phyloP scores from a whole-genome alignment of 2,113 vertebrate genomes.

The Chlorodrepanis virens region DNA sequence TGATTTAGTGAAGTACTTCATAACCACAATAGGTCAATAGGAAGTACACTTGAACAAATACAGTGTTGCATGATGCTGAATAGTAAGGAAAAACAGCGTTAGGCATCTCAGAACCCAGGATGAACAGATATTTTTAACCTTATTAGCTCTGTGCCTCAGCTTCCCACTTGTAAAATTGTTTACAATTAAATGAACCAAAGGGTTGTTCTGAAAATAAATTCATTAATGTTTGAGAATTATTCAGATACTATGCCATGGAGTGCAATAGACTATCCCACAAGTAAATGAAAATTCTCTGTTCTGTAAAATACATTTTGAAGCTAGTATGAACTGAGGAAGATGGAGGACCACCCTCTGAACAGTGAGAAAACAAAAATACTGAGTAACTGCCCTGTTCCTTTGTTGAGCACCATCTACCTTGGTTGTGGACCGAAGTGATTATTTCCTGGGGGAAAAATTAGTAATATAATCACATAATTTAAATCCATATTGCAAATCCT shows the following conservation, averaged over 20 bases:
- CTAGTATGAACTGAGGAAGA: neutral
- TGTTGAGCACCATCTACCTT: neutral
- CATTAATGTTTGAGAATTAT: constrained; percentile 57
- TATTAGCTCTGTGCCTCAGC: constrained; percentile 66
- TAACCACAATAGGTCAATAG: constrained; percentile 49
- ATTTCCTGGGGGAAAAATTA: neutral
- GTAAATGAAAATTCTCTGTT: constrained; percentile 18
- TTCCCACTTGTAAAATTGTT: constrained; percentile 51
- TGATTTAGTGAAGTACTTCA: constrained; percentile 44
- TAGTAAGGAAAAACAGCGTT: neutral
- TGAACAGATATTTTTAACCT: constrained; percentile 58
- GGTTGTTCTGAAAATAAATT: constrained; percentile 56
- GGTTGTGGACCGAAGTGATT: neutral
- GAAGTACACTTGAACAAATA: constrained; percentile 43
- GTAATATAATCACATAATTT: neutral
- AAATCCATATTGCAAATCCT: neutral
- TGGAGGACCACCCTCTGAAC: neutral
- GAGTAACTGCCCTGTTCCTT: neutral
- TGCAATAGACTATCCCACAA: neutral
- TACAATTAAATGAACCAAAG: constrained; percentile 61
- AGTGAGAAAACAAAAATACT: neutral
- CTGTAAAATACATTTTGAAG: neutral
- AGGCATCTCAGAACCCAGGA: constrained; percentile 16
- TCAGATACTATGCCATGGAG: constrained; percentile 9
- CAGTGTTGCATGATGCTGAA: neutral